Evolutionary conservation across 2,113 vertebrate genomes (phyloP).

Genomic region (Cavia aperea): DNA sequence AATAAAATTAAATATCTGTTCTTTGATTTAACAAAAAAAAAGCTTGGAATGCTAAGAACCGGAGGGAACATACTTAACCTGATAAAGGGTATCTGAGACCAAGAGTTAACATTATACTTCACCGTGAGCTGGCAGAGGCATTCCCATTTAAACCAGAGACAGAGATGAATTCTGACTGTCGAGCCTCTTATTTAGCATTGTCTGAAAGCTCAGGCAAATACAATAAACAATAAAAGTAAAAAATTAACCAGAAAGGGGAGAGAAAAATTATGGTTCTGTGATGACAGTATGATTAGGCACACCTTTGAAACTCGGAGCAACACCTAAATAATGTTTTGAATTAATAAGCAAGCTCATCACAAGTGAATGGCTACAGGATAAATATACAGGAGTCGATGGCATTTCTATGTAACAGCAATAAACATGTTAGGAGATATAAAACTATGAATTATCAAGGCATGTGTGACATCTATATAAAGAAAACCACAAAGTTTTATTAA

Average conservation of each 20-base stretch:
- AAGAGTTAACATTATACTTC: slow-evolving; percentile 21
- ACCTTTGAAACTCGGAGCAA: slow-evolving; percentile 38
- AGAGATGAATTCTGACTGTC: slow-evolving; percentile 41
- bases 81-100: slow-evolving; percentile 1
- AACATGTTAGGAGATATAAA: slow-evolving; percentile 36
- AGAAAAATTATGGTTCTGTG: slow-evolving; percentile 45
- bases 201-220: slow-evolving; percentile 48
- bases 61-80: background rate
- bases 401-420: slow-evolving; percentile 35
- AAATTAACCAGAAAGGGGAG: slow-evolving; percentile 23
- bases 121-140: background rate
- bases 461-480: slow-evolving; percentile 30
- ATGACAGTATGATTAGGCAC: slow-evolving; percentile 57
- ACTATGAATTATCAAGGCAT: slow-evolving; percentile 50
- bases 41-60: background rate
- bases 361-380: slow-evolving; percentile 32
- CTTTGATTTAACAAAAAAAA: background rate
- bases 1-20: slow-evolving; percentile 30
- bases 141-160: slow-evolving; percentile 43
- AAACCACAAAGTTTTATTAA: slow-evolving; percentile 44
- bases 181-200: slow-evolving; percentile 30
- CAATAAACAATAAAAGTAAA: slow-evolving; percentile 43
- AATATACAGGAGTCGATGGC: slow-evolving; percentile 35
- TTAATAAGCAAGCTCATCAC: slow-evolving; percentile 61
- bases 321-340: slow-evolving; percentile 57